Evolutionary conservation across 2,113 vertebrate genomes (phyloP).

Genomic region (Podilymbus podiceps): DNA sequence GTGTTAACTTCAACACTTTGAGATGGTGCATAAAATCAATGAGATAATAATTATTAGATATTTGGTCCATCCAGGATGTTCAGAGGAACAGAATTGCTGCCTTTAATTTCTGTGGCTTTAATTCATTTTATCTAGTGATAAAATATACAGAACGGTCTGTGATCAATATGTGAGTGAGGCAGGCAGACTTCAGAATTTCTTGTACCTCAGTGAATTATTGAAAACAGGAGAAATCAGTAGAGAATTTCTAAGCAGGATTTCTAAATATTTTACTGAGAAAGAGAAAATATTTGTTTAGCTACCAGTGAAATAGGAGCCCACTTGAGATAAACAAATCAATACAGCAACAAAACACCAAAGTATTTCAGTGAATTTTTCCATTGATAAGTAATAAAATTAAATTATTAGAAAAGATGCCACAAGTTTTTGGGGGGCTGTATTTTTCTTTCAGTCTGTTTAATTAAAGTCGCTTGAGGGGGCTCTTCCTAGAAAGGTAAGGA

Average conservation of each 20-base stretch:
- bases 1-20: not conserved
- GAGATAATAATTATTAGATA: conserved; percentile 8
- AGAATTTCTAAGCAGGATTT: conserved; percentile 61
- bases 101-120: conserved; percentile 38
- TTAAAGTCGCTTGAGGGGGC: not conserved
- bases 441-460: conserved; percentile 50
- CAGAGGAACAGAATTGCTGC: conserved; percentile 15
- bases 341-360: conserved; percentile 51
- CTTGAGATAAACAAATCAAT: conserved; percentile 64
- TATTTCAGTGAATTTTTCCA: conserved; percentile 57
- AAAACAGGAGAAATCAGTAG: conserved; percentile 51
- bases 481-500: conserved; percentile 11
- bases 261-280: conserved; percentile 55
- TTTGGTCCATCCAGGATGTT: conserved; percentile 9
- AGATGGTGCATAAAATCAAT: not conserved
- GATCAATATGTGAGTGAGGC: conserved; percentile 49
- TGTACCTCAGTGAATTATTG: conserved; percentile 54
- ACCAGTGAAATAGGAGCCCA: conserved; percentile 43
- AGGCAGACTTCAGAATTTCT: conserved; percentile 3
- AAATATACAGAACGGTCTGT: conserved; percentile 17
- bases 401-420: conserved; percentile 36
- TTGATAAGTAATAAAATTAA: conserved; percentile 38
- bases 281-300: conserved; percentile 73
- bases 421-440: not conserved
- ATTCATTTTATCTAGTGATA: conserved; percentile 56